A percentile compares a stretch with the other conserved stretches of the same genome.
Conservation (phyloP, 1,140 invertebrate genomes). For the Idris sp. region DNA sequence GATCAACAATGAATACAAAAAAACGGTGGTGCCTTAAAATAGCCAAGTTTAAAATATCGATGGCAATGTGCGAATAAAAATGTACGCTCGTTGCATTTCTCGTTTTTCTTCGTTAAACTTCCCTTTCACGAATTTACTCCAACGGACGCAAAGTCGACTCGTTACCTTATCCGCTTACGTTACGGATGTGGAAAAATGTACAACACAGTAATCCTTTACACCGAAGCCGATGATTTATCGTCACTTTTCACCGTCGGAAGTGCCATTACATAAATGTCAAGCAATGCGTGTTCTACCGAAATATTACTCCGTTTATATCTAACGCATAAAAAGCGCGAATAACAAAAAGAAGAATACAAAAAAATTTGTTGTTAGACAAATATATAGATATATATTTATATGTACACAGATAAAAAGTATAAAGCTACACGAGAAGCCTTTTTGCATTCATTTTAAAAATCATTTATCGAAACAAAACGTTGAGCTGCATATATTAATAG, state of each 20-base stretch:
- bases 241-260: slow-evolving; percentile 62
- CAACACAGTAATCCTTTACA: slow-evolving; percentile 60
- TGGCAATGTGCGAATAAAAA: slow-evolving; percentile 49
- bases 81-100: slow-evolving; percentile 50
- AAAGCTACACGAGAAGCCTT: slow-evolving; percentile 24
- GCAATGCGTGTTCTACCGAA: slow-evolving; percentile 54
- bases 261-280: slow-evolving; percentile 64
- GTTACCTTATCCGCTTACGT: slow-evolving; percentile 65
- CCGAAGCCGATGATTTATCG: slow-evolving; percentile 63
- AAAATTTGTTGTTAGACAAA: neutral
- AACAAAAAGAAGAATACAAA: no score
- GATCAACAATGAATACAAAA: slow-evolving; percentile 35
- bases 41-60: slow-evolving; percentile 49
- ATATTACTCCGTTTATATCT: slow-evolving; percentile 48
- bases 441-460: slow-evolving; percentile 21
- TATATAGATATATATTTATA: neutral
- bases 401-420: no score
- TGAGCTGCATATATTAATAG: slow-evolving; percentile 39
- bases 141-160: slow-evolving; percentile 60
- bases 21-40: slow-evolving; percentile 17
- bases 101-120: slow-evolving; percentile 65
- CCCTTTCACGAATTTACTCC: slow-evolving; percentile 63
- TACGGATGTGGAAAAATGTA: slow-evolving; percentile 63
- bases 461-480: slow-evolving; percentile 13
- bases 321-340: slow-evolving; percentile 15